Conservation (phyloP, 2,113 vertebrate genomes). For the Falco punctatus region DNA sequence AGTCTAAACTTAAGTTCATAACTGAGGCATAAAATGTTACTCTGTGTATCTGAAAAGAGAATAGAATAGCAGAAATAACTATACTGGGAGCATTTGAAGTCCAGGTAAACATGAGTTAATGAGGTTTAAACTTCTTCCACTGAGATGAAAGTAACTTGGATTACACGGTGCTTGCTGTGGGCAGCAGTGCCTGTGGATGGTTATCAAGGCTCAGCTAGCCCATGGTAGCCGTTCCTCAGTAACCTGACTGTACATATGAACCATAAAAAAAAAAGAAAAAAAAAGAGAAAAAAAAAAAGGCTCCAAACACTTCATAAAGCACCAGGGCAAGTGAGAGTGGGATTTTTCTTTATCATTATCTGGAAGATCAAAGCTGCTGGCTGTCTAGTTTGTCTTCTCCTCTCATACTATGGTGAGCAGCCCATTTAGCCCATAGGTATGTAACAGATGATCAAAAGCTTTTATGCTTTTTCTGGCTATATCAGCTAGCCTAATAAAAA, state of each 20-base stretch:
- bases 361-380: background rate
- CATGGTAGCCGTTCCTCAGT: background rate
- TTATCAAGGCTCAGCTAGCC: background rate
- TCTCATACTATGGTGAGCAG: background rate
- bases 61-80: background rate
- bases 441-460: background rate
- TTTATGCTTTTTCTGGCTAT: background rate
- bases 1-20: background rate
- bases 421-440: background rate
- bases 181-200: background rate
- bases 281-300: rapidly evolving
- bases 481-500: background rate
- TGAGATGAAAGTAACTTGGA: background rate
- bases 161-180: background rate
- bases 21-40: background rate
- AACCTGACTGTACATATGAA: background rate
- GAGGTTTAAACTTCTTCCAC: slow-evolving; percentile 1
- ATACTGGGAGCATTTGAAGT: background rate
- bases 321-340: background rate
- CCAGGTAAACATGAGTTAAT: background rate
- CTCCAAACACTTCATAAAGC: background rate
- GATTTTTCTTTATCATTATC: background rate
- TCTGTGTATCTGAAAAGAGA: background rate
- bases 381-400: background rate
- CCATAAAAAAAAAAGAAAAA: rapidly evolving